phyloP scores from a whole-genome alignment of 1,140 invertebrate species.

The Drosophila neocordata region DNA sequence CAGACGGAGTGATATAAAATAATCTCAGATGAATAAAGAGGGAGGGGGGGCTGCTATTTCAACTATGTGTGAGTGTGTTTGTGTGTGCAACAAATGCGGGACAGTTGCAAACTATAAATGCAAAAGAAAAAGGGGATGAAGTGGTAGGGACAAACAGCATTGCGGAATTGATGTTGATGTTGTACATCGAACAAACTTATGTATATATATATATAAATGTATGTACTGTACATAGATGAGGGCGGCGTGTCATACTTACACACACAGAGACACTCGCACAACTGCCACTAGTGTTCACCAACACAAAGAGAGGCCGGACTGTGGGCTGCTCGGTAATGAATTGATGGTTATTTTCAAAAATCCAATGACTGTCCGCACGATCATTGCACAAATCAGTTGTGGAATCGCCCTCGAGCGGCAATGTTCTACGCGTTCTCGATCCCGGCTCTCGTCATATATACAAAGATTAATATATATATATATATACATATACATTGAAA shows the following conservation, averaged over 20 bases:
- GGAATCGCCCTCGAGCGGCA: constrained; percentile 77
- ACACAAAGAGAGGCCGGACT: constrained; percentile 23
- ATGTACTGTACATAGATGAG: constrained; percentile 59
- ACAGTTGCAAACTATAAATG: constrained; percentile 49
- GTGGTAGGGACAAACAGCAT: constrained; percentile 41
- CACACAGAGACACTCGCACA: constrained; percentile 16
- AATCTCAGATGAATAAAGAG: constrained; percentile 55
- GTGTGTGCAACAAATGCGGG: constrained; percentile 60
- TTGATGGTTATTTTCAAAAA: constrained; percentile 82
- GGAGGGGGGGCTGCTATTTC: constrained; percentile 45
- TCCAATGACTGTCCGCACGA: constrained; percentile 82
- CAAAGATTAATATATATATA: constrained; percentile 8
- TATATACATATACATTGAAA: constrained; percentile 17
- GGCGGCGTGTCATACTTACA: constrained; percentile 56
- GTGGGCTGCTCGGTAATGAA: constrained; percentile 58
- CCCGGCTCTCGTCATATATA: constrained; percentile 17
- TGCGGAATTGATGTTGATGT: constrained; percentile 68
- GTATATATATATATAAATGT: constrained; percentile 32
- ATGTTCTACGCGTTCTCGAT: constrained; percentile 60
- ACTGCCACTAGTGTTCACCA: constrained; percentile 3
- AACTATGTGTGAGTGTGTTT: constrained; percentile 5
- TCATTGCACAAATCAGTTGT: constrained; percentile 78
- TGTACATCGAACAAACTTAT: constrained; percentile 15
- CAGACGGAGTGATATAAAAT: constrained; percentile 59
- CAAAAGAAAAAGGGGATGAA: constrained; percentile 5